phyloP scores from a whole-genome alignment of 2,113 vertebrate genomes.

The Sarotherodon lohbergeri region DNA sequence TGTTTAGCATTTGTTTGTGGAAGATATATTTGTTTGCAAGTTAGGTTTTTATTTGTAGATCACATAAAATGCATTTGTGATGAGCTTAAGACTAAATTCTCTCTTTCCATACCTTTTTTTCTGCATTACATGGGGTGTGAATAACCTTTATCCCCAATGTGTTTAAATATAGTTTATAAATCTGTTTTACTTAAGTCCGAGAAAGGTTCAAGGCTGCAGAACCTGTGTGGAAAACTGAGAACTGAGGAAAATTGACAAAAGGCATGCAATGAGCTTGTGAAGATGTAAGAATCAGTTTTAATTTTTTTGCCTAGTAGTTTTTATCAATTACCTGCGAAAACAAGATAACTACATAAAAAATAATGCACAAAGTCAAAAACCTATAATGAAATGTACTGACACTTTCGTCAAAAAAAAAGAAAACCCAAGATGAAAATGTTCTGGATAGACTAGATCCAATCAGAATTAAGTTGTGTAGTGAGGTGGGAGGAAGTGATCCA shows the following conservation, averaged over 20 bases:
- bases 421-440: no score
- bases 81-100: not conserved
- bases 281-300: not conserved
- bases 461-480: not conserved
- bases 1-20: not conserved
- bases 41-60: not conserved
- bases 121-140: not conserved
- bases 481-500: not conserved
- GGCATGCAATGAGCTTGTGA: not conserved
- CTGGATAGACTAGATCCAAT: not conserved
- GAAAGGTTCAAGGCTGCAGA: not conserved
- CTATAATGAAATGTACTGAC: no score
- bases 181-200: not conserved
- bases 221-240: not conserved
- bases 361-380: no score
- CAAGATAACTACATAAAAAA: not conserved
- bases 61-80: not conserved
- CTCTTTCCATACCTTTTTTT: not conserved
- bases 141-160: not conserved
- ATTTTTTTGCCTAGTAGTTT: not conserved
- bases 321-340: not conserved
- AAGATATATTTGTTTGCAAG: not conserved
- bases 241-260: no score
- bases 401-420: no score
- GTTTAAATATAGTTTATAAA: not conserved